These are phyloP conservation scores for Patella vulgata DNA, from an alignment of 1,140 invertebrate genomes.

Conservation along the genomic window DNA sequence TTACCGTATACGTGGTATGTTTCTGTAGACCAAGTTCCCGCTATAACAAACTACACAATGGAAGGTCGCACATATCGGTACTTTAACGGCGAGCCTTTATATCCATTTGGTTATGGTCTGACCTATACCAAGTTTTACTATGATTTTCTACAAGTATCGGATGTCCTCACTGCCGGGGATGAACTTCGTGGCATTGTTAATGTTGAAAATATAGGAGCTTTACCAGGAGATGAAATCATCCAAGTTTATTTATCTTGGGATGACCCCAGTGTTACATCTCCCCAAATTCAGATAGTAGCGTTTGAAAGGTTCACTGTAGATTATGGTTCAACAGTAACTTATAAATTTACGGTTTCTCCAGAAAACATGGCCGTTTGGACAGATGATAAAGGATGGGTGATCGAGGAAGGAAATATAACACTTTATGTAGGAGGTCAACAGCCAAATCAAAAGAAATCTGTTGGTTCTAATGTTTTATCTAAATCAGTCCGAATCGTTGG, in stretches of 20 bases:
- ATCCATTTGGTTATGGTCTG: conserved; percentile 59
- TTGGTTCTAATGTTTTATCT: conserved; percentile 53
- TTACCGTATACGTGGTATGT: conserved; percentile 50
- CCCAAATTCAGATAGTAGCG: neutral
- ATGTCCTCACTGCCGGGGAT: conserved; percentile 28
- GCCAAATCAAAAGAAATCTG: conserved; percentile 47
- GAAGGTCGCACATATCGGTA: conserved; percentile 51
- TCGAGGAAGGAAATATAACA: conserved; percentile 36
- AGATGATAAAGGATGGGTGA: conserved; percentile 32
- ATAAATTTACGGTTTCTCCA: conserved; percentile 21
- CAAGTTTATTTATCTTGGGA: conserved; percentile 50
- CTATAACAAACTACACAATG: conserved; percentile 53
- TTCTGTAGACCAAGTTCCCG: conserved; percentile 36
- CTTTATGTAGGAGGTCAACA: conserved; percentile 62
- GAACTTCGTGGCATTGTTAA: conserved; percentile 28
- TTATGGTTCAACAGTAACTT: neutral
- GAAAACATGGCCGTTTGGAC: conserved; percentile 41
- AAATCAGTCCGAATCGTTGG: conserved; percentile 1
- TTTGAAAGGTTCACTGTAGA: conserved; percentile 1
- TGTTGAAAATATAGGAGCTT: conserved; percentile 41
- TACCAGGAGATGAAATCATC: conserved; percentile 50
- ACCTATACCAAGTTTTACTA: conserved; percentile 53
- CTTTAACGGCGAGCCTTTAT: conserved; percentile 42
- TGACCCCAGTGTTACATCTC: neutral
- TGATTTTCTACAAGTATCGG: conserved; percentile 18